Percentiles rank a stretch among this genome's conserved stretches.
Evolutionary conservation across 2,797 vertebrate species (phyloP).

Genomic region (Myoxocephalus aenaeus): DNA sequence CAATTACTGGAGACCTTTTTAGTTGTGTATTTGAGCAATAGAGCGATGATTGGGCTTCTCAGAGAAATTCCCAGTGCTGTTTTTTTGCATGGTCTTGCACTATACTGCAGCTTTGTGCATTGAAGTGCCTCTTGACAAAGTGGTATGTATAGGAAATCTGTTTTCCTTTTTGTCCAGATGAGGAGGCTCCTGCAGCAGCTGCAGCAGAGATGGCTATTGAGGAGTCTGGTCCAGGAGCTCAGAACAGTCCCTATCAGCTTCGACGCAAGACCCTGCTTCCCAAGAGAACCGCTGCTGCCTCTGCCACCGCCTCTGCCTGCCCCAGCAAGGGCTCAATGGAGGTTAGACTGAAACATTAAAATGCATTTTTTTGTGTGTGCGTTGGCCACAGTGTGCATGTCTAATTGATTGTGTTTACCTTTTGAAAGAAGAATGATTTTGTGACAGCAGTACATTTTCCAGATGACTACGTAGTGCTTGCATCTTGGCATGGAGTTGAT

Average conservation of each 20-base stretch:
- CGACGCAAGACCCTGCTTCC: constrained; percentile 98
- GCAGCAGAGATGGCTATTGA: constrained; percentile 99
- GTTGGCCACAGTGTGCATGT: constrained; percentile 19
- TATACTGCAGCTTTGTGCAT: constrained; percentile 30
- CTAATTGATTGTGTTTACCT: constrained; percentile 18
- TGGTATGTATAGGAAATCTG: constrained; percentile 21
- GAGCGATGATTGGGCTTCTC: not conserved
- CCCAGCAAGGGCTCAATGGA: constrained; percentile 96
- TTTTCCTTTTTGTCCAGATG: constrained; percentile 85
- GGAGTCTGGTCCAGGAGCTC: constrained; percentile 99
- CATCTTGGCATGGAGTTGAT: constrained; percentile 38
- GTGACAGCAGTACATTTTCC: constrained; percentile 21
- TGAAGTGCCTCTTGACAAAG: constrained; percentile 23
- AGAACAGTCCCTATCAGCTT: constrained; percentile 99
- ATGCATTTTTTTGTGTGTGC: not conserved
- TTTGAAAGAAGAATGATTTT: constrained; percentile 34
- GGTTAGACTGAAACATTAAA: constrained; percentile 73
- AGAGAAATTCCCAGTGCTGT: not conserved
- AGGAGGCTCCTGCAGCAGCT: constrained; percentile 95
- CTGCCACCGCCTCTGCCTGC: constrained; percentile 88
- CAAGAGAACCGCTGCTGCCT: constrained; percentile 98
- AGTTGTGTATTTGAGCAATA: not conserved
- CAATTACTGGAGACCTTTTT: not conserved
- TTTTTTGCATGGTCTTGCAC: not conserved
- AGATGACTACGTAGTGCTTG: constrained; percentile 18